A percentile compares a stretch with the other conserved stretches of the same genome.
phyloP scores from a whole-genome alignment of 2,113 vertebrate species.

The Clarias batrachus region DNA sequence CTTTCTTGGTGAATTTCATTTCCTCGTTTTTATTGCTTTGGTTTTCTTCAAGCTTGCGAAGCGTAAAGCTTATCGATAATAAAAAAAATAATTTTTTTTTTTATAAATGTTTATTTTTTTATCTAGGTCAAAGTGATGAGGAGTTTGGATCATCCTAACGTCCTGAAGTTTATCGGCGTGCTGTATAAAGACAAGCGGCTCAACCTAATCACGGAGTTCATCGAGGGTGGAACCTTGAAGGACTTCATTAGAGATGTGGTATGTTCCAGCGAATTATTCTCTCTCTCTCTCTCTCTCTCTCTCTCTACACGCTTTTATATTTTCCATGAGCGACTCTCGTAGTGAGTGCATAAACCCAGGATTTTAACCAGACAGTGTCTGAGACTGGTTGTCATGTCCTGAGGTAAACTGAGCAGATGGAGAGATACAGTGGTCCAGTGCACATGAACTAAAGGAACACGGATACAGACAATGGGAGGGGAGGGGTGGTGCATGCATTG shows the following conservation, averaged over 20 bases:
- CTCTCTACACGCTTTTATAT: background rate
- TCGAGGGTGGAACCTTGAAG: constrained; percentile 93
- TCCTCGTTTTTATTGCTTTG: background rate
- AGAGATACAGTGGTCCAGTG: background rate
- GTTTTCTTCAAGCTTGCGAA: background rate
- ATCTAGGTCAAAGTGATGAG: constrained; percentile 96
- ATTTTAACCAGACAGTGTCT: constrained; percentile 18
- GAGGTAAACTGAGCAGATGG: constrained; percentile 53
- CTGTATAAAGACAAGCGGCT: constrained; percentile 96
- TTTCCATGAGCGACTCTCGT: background rate
- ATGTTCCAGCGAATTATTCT: constrained; percentile 57
- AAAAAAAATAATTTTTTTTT: background rate
- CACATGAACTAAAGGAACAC: constrained; percentile 32
- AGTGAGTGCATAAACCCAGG: background rate
- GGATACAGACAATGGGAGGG: background rate
- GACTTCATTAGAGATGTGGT: constrained; percentile 90
- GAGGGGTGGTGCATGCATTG: background rate
- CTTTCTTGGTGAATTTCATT: background rate
- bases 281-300: background rate
- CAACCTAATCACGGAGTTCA: constrained; percentile 93
- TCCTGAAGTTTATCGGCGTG: constrained; percentile 94
- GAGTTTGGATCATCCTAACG: constrained; percentile 89
- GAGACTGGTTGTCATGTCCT: constrained; percentile 46
- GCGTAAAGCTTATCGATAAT: background rate
- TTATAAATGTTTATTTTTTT: background rate